Conservation (phyloP, 2,113 vertebrate species). For the Pangasianodon hypophthalmus region DNA sequence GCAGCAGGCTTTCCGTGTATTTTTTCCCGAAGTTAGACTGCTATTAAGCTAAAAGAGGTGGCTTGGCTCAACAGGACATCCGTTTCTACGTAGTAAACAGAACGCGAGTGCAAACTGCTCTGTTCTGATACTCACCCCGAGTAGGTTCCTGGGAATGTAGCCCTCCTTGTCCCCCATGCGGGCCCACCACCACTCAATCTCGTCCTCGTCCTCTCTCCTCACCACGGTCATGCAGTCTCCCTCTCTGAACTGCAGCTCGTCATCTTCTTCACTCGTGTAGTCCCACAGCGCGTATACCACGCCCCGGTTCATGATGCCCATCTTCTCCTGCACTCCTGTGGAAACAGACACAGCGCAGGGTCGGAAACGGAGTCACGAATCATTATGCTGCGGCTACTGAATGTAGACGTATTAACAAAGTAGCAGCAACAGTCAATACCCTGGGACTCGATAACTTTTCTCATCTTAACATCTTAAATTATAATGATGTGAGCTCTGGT, state of each 20-base stretch:
- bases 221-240: slow-evolving; percentile 92
- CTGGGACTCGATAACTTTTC: too few relatives aligned
- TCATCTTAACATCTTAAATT: too few relatives aligned
- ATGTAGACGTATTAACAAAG: not conserved
- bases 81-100: not conserved
- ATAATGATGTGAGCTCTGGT: not conserved
- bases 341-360: not conserved
- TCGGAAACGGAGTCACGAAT: not conserved
- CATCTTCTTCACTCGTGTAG: slow-evolving; percentile 80
- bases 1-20: too few relatives aligned
- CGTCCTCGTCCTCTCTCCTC: slow-evolving; percentile 89
- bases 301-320: slow-evolving; percentile 98
- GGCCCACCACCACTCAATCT: slow-evolving; percentile 97
- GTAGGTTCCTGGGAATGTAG: slow-evolving; percentile 91
- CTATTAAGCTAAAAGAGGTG: too few relatives aligned
- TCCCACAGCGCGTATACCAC: slow-evolving; percentile 95
- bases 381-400: not conserved
- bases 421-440: too few relatives aligned
- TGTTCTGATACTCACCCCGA: slow-evolving; percentile 82
- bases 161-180: slow-evolving; percentile 83
- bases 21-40: too few relatives aligned
- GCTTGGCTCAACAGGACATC: too few relatives aligned
- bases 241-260: slow-evolving; percentile 86
- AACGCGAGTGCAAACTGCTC: not conserved
- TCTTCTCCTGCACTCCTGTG: slow-evolving; percentile 97